Evolutionary conservation across 1,140 invertebrate species (phyloP), one percentile per base, ranked within the genome.

Genomic region (Lysiphlebus fabarum): DNA sequence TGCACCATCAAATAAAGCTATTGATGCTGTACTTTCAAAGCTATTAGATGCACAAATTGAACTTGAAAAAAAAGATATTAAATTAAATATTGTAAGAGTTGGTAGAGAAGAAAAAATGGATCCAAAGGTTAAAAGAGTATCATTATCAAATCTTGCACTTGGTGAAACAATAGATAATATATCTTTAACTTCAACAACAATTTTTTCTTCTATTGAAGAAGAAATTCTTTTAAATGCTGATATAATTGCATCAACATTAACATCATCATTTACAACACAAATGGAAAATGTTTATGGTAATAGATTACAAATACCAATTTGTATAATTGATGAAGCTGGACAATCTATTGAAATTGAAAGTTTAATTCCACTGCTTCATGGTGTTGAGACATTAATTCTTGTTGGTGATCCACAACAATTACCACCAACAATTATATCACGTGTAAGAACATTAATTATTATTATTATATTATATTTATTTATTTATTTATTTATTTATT

Each of bases 301-400:
- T 3, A 7, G 0, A 7, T 9, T 38, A 7, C 0, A 77, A 7
- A 91, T 95, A 69, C 85, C 89, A 53, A 82, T 89, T 47, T 95
- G 93, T 67, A 92, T 97, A 36, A 83, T 96, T 37, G 94, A 97
- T 74, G 94, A 97, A 78, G 93, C 93, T 12, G 90, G 91, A 0
- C 92, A 96, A 66, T 87, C 87, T 62, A 86, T 85, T 12, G 93
- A 96, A 75, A 84, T 89, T 0, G 90, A 92, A 66, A 87, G 87
- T 12, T 74, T 96, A 36, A 83, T 92, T 53, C 93, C 94, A 0
- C 76, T 96, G 5, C 82, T 86, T 65, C 81, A 89, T 53, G 83
- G 84, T 33, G 82, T 93, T 7, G 82, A 83, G 9, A 87, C 84
- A 57, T 79, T 97, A 41, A 84, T 96, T 14, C 75, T 98, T 41